Evolutionary conservation across 2,113 vertebrate species (phyloP), one percentile per base, ranked within the genome.

Genomic region (Diphyllodes magnificus): DNA sequence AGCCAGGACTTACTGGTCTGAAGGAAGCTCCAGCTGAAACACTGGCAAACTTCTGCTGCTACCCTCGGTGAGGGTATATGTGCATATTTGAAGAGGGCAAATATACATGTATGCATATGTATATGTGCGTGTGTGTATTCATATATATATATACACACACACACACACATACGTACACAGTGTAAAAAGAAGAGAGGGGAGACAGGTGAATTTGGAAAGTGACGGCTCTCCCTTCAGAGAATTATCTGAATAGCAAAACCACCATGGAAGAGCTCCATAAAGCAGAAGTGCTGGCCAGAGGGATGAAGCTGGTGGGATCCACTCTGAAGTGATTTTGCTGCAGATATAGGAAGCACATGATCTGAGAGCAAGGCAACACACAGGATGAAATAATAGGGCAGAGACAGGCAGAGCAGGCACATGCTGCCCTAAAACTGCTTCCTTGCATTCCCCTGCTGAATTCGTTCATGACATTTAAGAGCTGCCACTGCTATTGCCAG

Each of bases 81-180:
- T 31, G 11, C 7, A 11, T 42, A 44, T 68, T 11, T 44, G 37
- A 86, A 77, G 35, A 49, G 16, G 15, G 10, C 10, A 86, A 50
- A 86, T 69, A 76, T 8, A 60, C 4, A 39, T 30, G 33, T 22
- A 76, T 59, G 14, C 8, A 5, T 23, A 39, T 31, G 4, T 39
- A 65, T 33, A 30, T 1, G 3, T n/a, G n/a, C 37, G 9, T n/a
- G 3, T 63, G 2, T 33, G 1, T 24, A 14, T 59, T 27, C 20
- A 54, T 6, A 22, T 7, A 12, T 7, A 57, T 1, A 53, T 1
- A 30, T 1, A 44, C 2, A 42, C 3, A 66, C 12, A 44, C 2
- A 42, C 3, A 66, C 12, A 53, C 2, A 40, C 1, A 54, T 1
- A 47, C 1, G 45, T 8, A 57, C 13, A 71, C 4, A 49, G 19